These are phyloP conservation scores for Neocloeon triangulifer DNA, from an alignment of 1,140 invertebrate genomes.

Conservation along the genomic window DNA sequence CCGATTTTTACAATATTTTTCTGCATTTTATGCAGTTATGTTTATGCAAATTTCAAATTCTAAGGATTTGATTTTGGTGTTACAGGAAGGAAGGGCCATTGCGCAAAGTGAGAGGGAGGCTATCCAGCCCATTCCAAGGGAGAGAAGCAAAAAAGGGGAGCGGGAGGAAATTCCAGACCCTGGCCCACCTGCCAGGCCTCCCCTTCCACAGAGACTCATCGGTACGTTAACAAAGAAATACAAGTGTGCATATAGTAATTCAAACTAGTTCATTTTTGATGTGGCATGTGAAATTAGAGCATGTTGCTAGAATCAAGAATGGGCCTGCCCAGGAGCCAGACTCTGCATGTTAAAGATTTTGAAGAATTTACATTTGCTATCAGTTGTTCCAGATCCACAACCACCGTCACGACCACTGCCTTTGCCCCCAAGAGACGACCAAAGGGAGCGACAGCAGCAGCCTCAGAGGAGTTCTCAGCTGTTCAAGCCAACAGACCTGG, in stretches of 20 bases:
- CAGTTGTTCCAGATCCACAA: conserved; percentile 33
- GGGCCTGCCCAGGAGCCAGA: no score
- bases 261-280: neutral
- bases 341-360: no score
- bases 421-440: conserved; percentile 52
- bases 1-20: no score
- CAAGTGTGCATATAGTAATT: conserved; percentile 1
- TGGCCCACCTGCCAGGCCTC: conserved; percentile 57
- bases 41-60: no score
- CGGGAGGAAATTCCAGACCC: conserved; percentile 42
- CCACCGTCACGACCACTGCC: conserved; percentile 56
- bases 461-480: conserved; percentile 55
- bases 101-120: conserved; percentile 20
- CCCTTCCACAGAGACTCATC: conserved; percentile 69
- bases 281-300: no score
- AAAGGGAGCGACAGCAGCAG: conserved; percentile 19
- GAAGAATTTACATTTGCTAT: no score
- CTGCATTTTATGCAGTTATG: no score
- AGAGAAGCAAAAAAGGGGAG: conserved; percentile 11
- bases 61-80: no score
- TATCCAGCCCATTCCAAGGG: no score
- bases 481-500: conserved; percentile 79
- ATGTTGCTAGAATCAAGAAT: no score
- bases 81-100: conserved; percentile 42
- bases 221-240: conserved; percentile 23